phyloP scores from a whole-genome alignment of 2,797 vertebrate genomes.

The Semaprochilodus insignis region DNA sequence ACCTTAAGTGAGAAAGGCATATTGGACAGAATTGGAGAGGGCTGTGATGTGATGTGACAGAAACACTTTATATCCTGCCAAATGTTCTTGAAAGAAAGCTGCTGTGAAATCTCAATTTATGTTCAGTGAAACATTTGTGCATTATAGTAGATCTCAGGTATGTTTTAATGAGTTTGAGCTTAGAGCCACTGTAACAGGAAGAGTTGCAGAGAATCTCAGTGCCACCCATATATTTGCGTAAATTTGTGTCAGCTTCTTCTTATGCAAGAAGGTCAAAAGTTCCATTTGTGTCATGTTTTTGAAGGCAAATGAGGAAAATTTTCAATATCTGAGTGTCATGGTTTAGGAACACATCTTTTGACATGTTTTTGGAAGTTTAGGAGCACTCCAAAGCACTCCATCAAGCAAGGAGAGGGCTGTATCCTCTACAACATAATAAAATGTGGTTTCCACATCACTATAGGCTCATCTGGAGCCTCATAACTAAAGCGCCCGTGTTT shows the following conservation, averaged over 20 bases:
- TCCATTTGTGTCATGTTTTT: constrained; percentile 16
- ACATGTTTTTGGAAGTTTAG: no score
- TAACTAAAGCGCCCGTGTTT: constrained; percentile 36
- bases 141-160: constrained; percentile 27
- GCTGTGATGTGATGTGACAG: no score
- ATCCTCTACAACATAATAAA: not conserved
- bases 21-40: no score
- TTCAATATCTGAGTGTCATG: no score
- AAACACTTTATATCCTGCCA: no score
- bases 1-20: no score
- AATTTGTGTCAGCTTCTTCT: constrained; percentile 47
- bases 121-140: no score
- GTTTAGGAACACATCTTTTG: constrained; percentile 2
- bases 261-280: constrained; percentile 43
- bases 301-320: no score
- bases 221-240: constrained; percentile 48
- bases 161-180: constrained; percentile 41
- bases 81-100: no score
- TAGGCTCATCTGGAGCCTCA: constrained; percentile 42
- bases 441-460: constrained; percentile 42
- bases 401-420: no score
- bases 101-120: no score
- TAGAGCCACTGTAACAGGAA: constrained; percentile 43
- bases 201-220: not conserved
- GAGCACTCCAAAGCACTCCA: no score